Base-by-base conservation (phyloP, 2,888 invertebrate genomes). In the Xanthorhoe designata region DNA sequence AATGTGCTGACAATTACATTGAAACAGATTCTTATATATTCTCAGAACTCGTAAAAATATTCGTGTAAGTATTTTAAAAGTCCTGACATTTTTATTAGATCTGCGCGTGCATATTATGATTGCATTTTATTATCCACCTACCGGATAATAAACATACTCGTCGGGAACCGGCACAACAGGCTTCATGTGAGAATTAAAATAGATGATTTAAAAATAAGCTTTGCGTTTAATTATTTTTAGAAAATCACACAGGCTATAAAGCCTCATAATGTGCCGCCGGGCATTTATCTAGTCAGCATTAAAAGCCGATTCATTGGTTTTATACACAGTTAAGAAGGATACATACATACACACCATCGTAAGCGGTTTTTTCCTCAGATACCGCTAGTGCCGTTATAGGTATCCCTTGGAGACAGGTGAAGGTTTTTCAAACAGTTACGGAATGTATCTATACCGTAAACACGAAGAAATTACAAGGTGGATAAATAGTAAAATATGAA, bases 361-460 rank as follows among this genome's bases (percentile, higher is more conserved):
- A 66, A 69, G 56, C 67, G 69, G 68, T 69, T 68, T 64, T 68
- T 68, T 72, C 63, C 66, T 60, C 49, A 59, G 66, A 66, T 70
- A 69, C 70, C 71, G 66, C 69, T 71, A 71, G 63, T 53, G 65
- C 74, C 71, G 72, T 72, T 71, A 70, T 68, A 70, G 58, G 52
- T 62, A 59, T 71, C 61, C 66, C 69, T 68, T 68, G 59, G 63
- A 68, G 65, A 68, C 72, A 68, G 65, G 66, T 69, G 69, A 61
- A 49, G 45, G 55, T 69, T 70, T 71, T 69, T 71, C 59, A 64
- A 59, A 62, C 62, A 52, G 61, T 61, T 10, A 57, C 47, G 64
- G 66, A 62, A 72, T 69, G 69, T 56, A 10, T 53, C 54, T 24
- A 59, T 35, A 57, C 32, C 51, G 38, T 13, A 61, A 61, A 45